Percentiles rank a stretch among this genome's conserved stretches.
These are phyloP conservation scores for Uria aalge DNA, from an alignment of 2,113 vertebrate genomes.

Conservation along the genomic window DNA sequence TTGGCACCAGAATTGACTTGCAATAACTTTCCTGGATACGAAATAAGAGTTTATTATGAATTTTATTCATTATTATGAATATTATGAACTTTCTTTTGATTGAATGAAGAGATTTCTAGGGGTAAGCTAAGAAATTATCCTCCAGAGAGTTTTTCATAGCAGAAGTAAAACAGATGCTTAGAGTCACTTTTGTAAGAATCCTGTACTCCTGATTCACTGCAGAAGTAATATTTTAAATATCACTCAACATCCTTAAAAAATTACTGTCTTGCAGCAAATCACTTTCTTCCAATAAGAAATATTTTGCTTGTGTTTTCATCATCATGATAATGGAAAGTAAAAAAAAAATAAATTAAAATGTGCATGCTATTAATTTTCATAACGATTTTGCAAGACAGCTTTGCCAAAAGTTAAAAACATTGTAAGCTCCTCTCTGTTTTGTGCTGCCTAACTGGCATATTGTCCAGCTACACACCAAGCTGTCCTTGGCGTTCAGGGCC, in stretches of 20 bases:
- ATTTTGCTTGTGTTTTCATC: background rate
- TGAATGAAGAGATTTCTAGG: background rate
- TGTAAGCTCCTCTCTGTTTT: background rate
- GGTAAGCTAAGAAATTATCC: background rate
- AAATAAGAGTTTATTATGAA: conserved; percentile 23
- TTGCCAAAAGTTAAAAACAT: background rate
- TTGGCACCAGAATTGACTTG: conserved; percentile 97
- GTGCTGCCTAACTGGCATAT: background rate
- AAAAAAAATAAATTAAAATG: background rate
- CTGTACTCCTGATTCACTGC: background rate
- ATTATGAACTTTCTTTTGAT: background rate
- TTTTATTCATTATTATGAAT: background rate
- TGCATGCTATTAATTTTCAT: background rate
- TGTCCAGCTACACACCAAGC: background rate
- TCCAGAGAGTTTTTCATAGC: background rate
- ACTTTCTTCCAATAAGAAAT: background rate
- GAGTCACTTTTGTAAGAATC: background rate
- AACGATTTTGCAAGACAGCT: background rate
- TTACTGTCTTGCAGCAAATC: background rate
- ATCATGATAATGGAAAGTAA: background rate
- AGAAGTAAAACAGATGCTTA: background rate
- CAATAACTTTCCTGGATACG: conserved; percentile 87
- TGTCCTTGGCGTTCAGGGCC: background rate
- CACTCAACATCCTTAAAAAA: background rate
- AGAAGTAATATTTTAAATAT: background rate